A percentile compares a stretch with the other conserved stretches of the same genome.
Evolutionary conservation across 2,888 invertebrate genomes (phyloP).

Genomic region (Chrysodeixis includens): DNA sequence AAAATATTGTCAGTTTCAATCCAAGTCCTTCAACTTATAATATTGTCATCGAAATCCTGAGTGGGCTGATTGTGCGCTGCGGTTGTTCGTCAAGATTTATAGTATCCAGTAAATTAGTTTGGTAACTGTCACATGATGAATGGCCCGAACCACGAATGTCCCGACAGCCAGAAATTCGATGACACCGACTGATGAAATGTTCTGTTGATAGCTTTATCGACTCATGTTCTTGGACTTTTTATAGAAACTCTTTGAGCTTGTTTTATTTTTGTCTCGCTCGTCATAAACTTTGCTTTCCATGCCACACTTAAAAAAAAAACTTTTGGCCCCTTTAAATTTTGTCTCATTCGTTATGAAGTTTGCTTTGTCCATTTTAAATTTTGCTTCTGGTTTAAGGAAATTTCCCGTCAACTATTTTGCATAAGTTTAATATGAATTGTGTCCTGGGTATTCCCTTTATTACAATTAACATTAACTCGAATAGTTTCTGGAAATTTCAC

Average conservation of each 20-base stretch:
- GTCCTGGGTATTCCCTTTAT: neutral
- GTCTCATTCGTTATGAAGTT: too few species aligned
- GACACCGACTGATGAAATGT: conserved; percentile 51
- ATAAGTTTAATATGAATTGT: neutral
- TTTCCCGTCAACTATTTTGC: neutral
- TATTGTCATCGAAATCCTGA: conserved; percentile 47
- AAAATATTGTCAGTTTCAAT: neutral
- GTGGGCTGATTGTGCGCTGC: conserved; percentile 56
- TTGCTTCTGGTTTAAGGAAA: neutral
- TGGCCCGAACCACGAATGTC: conserved; percentile 53
- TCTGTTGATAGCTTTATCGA: conserved; percentile 6
- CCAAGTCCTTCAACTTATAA: conserved; percentile 11
- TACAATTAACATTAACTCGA: neutral
- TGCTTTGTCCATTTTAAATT: too few species aligned
- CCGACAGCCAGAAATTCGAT: conserved; percentile 46
- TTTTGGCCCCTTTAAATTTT: too few species aligned
- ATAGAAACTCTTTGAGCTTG: neutral
- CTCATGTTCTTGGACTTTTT: conserved; percentile 25
- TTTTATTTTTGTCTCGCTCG: neutral
- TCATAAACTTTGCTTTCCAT: neutral
- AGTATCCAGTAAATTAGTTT: conserved; percentile 66
- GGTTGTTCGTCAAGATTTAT: conserved; percentile 65
- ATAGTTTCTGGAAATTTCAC: conserved; percentile 5
- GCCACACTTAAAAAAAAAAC: too few species aligned
- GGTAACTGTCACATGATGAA: conserved; percentile 62